Conservation (phyloP, 2,888 invertebrate genomes). For the Melieria crassipennis region DNA sequence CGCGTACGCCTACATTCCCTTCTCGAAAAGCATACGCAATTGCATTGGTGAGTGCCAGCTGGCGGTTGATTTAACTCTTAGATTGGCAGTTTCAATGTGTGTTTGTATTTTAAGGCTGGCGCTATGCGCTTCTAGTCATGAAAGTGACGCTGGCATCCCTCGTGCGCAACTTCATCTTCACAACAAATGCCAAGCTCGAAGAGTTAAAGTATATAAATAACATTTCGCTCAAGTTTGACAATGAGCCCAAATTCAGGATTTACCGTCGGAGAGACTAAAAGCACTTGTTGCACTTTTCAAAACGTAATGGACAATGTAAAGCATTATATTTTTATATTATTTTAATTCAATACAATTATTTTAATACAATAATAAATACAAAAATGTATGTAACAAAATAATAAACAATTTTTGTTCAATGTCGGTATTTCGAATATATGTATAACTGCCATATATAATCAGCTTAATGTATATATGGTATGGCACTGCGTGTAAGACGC, state of each 20-base stretch:
- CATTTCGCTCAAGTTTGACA: constrained; percentile 34
- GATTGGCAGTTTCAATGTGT: background rate
- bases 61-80: background rate
- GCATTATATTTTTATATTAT: too few relatives aligned
- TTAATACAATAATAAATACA: too few relatives aligned
- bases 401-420: too few relatives aligned
- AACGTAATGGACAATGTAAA: too few relatives aligned
- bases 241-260: constrained; percentile 40
- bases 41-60: constrained; percentile 47
- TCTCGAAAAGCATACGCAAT: constrained; percentile 50
- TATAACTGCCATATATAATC: too few relatives aligned
- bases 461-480: too few relatives aligned
- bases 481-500: too few relatives aligned
- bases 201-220: constrained; percentile 34
- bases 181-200: constrained; percentile 40
- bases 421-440: too few relatives aligned
- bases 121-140: constrained; percentile 42
- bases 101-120: constrained; percentile 43
- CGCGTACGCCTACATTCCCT: constrained; percentile 51
- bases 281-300: too few relatives aligned
- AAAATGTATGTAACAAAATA: too few relatives aligned
- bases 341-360: too few relatives aligned
- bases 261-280: constrained; percentile 11
- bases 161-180: constrained; percentile 42
- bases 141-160: constrained; percentile 40